Conservation (phyloP, 2,888 invertebrate genomes). For the Caenorhabditis becei region DNA sequence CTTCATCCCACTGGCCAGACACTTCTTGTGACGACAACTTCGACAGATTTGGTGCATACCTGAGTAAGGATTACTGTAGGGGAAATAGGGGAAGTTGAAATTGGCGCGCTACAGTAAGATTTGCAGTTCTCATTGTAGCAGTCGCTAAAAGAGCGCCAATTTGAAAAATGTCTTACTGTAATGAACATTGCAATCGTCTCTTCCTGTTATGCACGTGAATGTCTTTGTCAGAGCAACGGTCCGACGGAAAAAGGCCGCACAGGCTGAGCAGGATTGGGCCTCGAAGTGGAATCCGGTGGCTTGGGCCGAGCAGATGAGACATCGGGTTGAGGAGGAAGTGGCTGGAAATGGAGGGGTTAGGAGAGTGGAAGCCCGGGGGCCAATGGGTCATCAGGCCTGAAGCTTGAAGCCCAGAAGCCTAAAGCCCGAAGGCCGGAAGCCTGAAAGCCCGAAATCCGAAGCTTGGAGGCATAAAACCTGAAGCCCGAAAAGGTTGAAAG, state of each 20-base stretch:
- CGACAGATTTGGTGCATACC: conserved; percentile 78
- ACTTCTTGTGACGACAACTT: conserved; percentile 74
- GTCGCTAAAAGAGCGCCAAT: too few relatives aligned
- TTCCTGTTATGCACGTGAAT: conserved; percentile 71
- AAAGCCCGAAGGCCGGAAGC: too few relatives aligned
- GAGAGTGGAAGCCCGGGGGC: too few relatives aligned
- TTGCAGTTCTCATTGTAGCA: too few relatives aligned
- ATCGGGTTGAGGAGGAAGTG: conserved; percentile 40
- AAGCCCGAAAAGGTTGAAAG: too few relatives aligned
- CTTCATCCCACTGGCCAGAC: conserved; percentile 77
- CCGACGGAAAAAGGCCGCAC: conserved; percentile 79
- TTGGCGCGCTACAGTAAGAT: too few relatives aligned
- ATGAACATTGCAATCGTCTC: conserved; percentile 69
- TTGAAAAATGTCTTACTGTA: conserved; percentile 65
- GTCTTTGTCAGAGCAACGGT: conserved; percentile 74
- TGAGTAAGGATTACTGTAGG: conserved; percentile 17
- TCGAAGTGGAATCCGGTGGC: conserved; percentile 81
- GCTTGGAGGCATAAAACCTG: too few relatives aligned
- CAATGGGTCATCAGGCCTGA: too few relatives aligned
- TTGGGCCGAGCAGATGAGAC: conserved; percentile 73
- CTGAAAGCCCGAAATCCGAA: too few relatives aligned
- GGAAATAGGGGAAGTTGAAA: too few relatives aligned
- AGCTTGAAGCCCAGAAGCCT: too few relatives aligned
- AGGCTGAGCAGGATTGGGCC: conserved; percentile 78
- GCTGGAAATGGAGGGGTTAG: neutral